Conservation (phyloP, 1,140 invertebrate genomes). For the Orussus abietinus region DNA sequence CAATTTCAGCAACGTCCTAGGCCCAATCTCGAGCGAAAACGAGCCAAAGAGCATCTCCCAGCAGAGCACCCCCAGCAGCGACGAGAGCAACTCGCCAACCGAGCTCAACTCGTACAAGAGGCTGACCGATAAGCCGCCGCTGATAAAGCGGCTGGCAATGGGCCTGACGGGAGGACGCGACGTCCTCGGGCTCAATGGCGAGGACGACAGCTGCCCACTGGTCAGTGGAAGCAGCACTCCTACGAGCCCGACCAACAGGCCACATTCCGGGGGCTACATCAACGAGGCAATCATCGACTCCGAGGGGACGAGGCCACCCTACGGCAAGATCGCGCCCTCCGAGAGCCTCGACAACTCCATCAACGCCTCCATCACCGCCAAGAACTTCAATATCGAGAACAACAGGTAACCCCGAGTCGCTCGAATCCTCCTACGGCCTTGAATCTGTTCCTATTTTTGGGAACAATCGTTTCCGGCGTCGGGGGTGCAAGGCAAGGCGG, state of each 20-base stretch:
- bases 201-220: slow-evolving; percentile 62
- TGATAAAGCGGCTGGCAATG: slow-evolving; percentile 74
- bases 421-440: too few relatives aligned
- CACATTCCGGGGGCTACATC: slow-evolving; percentile 71
- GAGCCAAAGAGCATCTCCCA: slow-evolving; percentile 52
- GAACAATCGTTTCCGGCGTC: too few relatives aligned
- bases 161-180: slow-evolving; percentile 58
- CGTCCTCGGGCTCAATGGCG: slow-evolving; percentile 45
- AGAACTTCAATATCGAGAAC: slow-evolving; percentile 56
- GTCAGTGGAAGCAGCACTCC: slow-evolving; percentile 56
- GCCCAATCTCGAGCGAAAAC: slow-evolving; percentile 43
- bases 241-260: slow-evolving; percentile 57
- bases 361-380: slow-evolving; percentile 49
- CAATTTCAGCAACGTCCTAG: slow-evolving; percentile 52
- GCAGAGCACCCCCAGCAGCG: slow-evolving; percentile 72
- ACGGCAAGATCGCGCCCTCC: slow-evolving; percentile 48
- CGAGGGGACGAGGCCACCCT: slow-evolving; percentile 41
- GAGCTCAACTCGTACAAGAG: slow-evolving; percentile 82
- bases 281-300: slow-evolving; percentile 64
- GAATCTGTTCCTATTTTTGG: too few relatives aligned
- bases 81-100: slow-evolving; percentile 84
- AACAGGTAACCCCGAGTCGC: too few relatives aligned
- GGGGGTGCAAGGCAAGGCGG: too few relatives aligned
- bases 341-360: slow-evolving; percentile 53
- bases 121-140: slow-evolving; percentile 74